phyloP scores from a whole-genome alignment of 2,113 vertebrate species.

The Todiramphus saurophagus region DNA sequence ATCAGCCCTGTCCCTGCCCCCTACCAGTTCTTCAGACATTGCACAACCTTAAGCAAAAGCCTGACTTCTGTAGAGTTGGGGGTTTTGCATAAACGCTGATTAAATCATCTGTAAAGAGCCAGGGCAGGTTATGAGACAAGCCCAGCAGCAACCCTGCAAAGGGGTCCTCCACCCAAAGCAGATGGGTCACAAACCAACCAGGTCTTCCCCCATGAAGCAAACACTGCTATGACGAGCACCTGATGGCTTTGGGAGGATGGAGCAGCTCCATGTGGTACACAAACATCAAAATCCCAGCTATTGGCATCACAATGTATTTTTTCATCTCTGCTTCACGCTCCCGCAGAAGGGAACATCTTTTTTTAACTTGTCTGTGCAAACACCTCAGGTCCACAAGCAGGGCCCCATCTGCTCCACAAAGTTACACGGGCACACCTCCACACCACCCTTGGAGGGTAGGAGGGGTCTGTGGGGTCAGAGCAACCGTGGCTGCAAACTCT shows the following conservation, averaged over 20 bases:
- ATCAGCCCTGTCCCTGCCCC: not conserved
- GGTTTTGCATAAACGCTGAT: not conserved
- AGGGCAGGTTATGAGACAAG: not conserved
- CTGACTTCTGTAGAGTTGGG: not conserved
- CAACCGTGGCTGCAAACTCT: not conserved
- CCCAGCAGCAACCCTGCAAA: not conserved
- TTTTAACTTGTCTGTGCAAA: slow-evolving; percentile 6
- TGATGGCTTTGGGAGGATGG: fast-evolving
- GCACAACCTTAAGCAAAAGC: not conserved
- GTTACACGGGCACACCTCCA: not conserved
- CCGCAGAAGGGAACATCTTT: not conserved
- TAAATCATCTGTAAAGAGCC: not conserved
- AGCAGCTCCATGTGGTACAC: fast-evolving
- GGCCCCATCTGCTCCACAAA: not conserved
- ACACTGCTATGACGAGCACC: not conserved
- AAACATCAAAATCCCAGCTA: not conserved
- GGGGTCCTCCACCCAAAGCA: not conserved
- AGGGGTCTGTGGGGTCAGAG: not conserved
- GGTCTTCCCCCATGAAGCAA: not conserved
- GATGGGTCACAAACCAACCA: not conserved
- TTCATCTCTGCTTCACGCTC: not conserved
- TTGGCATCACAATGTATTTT: not conserved
- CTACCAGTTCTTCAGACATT: not conserved
- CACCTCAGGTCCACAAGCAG: not conserved
- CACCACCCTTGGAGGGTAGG: not conserved